Base-by-base conservation (phyloP, 2,113 vertebrate species). In the Megatriorchis doriae region DNA sequence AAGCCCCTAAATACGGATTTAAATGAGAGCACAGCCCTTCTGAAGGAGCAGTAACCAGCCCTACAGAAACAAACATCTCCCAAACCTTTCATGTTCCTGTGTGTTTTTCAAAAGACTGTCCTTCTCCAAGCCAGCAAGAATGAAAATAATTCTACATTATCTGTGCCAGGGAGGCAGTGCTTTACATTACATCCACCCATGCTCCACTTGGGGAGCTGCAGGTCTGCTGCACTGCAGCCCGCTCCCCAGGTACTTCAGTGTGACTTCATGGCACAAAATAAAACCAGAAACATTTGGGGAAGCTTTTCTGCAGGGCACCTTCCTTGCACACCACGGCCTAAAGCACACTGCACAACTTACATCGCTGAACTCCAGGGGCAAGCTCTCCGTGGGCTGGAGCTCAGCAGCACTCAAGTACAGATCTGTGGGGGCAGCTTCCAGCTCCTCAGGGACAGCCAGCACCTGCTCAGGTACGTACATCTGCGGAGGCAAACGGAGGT, bases 311-410 rank as follows among this genome's bases (percentile, higher is more conserved):
- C 50, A 43, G 45, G 20, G 17, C 18, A 6, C 8, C 3, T 13
- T 6, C 25, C 26, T n/a, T 31, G n/a, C 36, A 7, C 25, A 23
- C 29, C 48, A 29, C 13, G 6, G 32, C 79, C 53, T 17, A 10
- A 18, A 80, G 72, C 55, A 74, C 70, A 63, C 83, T 61, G 90
- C 78, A 3, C 12, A 42, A 99, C 99, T 96, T 98, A 99, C 99
- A 32, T 99, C 99, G 16, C 99, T 99, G 98, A 99, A 99, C 96
- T 99, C 99, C 94, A 99, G 97, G 13, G 99, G 99, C 55, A 99
- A 97, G 79, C 98, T 99, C 98, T 99, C 99, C 1, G 98, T 99
- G 96, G 99, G 99, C 98, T 99, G 99, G n/a, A 99, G 99, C 97
- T 99, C 99, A 1, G 99, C 99, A 0, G 99, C 98, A 7, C 99